These are phyloP conservation scores for Heterochromis multidens DNA, from an alignment of 2,113 vertebrate genomes.

Conservation along the genomic window DNA sequence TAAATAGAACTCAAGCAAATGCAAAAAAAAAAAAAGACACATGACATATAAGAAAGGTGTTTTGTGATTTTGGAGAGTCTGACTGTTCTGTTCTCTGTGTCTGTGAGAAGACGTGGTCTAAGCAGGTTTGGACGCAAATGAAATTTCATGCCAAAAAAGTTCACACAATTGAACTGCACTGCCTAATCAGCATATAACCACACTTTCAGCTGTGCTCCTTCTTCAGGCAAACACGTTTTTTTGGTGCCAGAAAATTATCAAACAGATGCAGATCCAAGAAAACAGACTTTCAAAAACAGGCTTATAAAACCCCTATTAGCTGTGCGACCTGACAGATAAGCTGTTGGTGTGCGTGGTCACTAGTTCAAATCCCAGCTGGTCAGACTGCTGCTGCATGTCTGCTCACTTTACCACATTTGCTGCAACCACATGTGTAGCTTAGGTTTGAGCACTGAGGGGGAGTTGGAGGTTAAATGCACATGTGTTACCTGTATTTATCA, in stretches of 20 bases:
- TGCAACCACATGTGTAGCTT: neutral
- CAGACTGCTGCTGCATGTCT: neutral
- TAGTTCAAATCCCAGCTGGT: neutral
- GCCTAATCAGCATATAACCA: neutral
- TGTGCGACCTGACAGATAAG: neutral
- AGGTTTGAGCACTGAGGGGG: neutral
- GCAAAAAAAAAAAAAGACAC: neutral
- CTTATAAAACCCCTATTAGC: neutral
- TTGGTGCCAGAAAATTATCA: neutral
- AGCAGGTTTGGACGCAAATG: neutral
- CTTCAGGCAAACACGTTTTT: neutral
- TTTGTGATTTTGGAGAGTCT: neutral
- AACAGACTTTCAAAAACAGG: neutral
- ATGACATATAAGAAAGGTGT: neutral
- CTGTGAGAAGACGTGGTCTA: neutral
- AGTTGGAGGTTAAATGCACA: neutral
- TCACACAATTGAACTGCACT: neutral
- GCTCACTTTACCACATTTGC: neutral
- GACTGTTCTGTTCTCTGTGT: neutral
- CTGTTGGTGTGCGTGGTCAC: neutral
- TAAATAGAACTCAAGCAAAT: too few species aligned
- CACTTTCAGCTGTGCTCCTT: neutral
- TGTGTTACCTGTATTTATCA: neutral
- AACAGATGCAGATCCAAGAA: neutral
- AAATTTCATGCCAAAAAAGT: neutral